These are phyloP conservation scores for Pristis pectinata DNA, from an alignment of 2,797 vertebrate genomes.

Conservation along the genomic window DNA sequence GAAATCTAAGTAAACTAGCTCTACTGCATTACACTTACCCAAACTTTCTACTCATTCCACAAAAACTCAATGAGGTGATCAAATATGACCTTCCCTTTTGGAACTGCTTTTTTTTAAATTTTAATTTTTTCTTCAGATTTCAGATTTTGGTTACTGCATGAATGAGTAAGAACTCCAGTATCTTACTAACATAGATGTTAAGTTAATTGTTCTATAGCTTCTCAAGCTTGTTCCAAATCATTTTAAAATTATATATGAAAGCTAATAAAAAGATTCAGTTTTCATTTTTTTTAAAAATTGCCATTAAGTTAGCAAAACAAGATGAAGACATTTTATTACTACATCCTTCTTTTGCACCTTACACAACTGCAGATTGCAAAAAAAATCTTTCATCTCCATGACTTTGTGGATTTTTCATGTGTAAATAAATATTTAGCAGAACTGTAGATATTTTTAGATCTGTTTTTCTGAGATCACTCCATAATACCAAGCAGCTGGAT, in stretches of 20 bases:
- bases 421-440: not conserved
- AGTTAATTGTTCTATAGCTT: not conserved
- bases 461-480: not conserved
- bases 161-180: not conserved
- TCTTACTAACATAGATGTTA: not conserved
- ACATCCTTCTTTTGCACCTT: not conserved
- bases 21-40: not conserved
- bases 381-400: not conserved
- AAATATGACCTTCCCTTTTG: not conserved
- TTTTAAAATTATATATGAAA: not conserved
- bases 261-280: not conserved
- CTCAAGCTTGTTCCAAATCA: not conserved
- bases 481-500: not conserved
- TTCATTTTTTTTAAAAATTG: not conserved
- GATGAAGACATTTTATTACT: not conserved
- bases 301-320: not conserved
- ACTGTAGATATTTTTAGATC: slow-evolving; percentile 24
- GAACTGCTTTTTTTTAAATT: not conserved
- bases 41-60: no score
- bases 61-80: no score
- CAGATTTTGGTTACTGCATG: not conserved
- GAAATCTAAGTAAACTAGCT: not conserved
- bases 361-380: not conserved
- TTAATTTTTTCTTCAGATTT: not conserved
- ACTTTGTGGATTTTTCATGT: slow-evolving; percentile 7